A percentile compares a stretch with the other conserved stretches of the same genome.
Conservation (phyloP, 2,113 vertebrate species). For the Campylorhamphus procurvoides region DNA sequence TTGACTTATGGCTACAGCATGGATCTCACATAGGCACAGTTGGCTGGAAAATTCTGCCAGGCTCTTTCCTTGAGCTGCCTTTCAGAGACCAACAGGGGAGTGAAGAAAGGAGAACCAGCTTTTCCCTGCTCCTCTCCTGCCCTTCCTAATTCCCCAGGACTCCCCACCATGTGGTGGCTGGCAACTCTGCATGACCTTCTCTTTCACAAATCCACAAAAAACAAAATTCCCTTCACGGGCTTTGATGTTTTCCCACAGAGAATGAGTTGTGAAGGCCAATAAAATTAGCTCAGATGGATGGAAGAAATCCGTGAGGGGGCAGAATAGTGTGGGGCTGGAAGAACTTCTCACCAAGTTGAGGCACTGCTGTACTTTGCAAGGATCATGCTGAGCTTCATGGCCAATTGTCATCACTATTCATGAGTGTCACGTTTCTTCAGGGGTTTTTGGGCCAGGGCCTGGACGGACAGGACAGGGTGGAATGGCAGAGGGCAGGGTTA, state of each 20-base stretch:
- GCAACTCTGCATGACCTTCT: neutral
- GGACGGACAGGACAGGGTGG: accelerated
- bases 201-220: neutral
- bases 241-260: neutral
- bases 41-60: neutral
- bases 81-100: neutral
- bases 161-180: neutral
- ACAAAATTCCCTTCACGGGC: neutral
- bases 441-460: neutral
- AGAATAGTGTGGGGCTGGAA: neutral
- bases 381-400: neutral
- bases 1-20: neutral
- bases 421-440: neutral
- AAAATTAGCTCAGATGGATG: neutral
- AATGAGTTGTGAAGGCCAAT: accelerated
- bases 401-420: accelerated
- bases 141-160: neutral
- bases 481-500: accelerated
- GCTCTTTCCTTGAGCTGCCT: neutral
- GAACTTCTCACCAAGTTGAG: accelerated
- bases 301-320: neutral
- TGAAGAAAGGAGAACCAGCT: neutral
- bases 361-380: neutral
- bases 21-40: neutral
- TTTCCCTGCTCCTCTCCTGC: neutral